A percentile compares a stretch with the other conserved stretches of the same genome.
Conservation (phyloP, 1,140 invertebrate genomes). For the Caenorhabditis tropicalis region DNA sequence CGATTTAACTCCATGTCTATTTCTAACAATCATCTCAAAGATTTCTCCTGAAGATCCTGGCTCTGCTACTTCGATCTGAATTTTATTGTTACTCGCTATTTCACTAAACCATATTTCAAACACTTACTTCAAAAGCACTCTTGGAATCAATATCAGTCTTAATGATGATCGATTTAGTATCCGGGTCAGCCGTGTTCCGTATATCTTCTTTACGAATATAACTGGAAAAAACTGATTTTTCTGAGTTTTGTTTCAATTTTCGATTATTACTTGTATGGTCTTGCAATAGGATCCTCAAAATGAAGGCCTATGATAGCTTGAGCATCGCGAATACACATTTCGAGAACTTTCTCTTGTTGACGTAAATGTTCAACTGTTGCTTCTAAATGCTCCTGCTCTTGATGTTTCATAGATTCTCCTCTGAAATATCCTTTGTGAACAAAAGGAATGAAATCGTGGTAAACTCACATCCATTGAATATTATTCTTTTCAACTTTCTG, state of each 20-base stretch:
- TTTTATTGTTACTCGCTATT: too few relatives aligned
- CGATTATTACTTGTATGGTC: conserved; percentile 10
- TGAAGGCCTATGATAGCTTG: not conserved
- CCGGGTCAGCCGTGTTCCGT: not conserved
- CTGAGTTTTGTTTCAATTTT: too few relatives aligned
- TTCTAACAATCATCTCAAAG: not conserved
- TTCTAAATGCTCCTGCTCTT: conserved; percentile 1
- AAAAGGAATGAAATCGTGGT: too few relatives aligned
- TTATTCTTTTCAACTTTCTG: conserved; percentile 38
- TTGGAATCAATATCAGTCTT: not conserved
- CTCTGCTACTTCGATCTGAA: not conserved
- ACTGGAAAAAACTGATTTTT: too few relatives aligned
- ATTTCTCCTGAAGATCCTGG: not conserved
- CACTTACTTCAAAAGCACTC: not conserved
- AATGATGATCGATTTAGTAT: conserved; percentile 5
- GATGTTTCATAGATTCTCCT: not conserved
- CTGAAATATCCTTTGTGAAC: not conserved
- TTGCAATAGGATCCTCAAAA: not conserved
- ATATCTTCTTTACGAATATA: not conserved
- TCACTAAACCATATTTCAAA: too few relatives aligned
- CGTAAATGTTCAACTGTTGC: not conserved
- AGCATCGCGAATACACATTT: not conserved
- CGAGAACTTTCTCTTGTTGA: not conserved
- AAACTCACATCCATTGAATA: conserved; percentile 21
- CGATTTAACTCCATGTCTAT: not conserved